Evolutionary conservation across 2,113 vertebrate species (phyloP), one percentile per base, ranked within the genome.

Genomic region (Scophthalmus maximus): DNA sequence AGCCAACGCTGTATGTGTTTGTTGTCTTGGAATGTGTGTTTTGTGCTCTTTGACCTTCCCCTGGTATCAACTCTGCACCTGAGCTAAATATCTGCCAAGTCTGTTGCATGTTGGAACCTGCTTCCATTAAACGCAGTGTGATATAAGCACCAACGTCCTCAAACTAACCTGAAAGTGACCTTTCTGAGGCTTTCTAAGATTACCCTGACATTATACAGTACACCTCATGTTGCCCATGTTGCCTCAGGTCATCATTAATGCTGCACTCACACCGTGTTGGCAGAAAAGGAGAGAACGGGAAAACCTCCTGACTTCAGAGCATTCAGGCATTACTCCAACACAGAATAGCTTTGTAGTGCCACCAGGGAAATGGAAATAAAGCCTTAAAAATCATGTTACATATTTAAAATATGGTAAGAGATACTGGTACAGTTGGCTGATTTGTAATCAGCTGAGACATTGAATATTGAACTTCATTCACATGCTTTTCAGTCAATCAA

Each of bases 91-190:
- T 78, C 77, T 77, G 11, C 34, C 22, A 51, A 50, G 63, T 64
- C 49, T 17, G 25, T 61, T 73, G 27, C n/a, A 3, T 61, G 80
- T 62, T 34, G 51, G 56, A 70, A 46, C 49, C 44, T 32, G 55
- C 64, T 71, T 67, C 73, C 70, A 78, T 80, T 62, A 76, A 81
- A 76, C 78, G 69, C 8, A 1, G 14, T 30, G 68, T 10, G 6
- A 65, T 70, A 80, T 69, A 56, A 78, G 56, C 59, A n/a, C 15
- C 46, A 22, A 49, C 49, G 61, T 59, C 64, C 64, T 68, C 52
- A 57, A 58, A 73, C 53, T 59, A 61, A 80, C 34, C 57, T 46
- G 55, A 73, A 69, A 72, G 79, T 81, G 40, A 88, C 83, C 83
- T 88, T 84, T 86, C 53, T 79, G 34, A 73, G 29, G 25, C 52